A percentile compares a stretch with the other conserved stretches of the same genome.
These are phyloP conservation scores for Labroides dimidiatus DNA, from an alignment of 2,797 vertebrate genomes.

Conservation along the genomic window DNA sequence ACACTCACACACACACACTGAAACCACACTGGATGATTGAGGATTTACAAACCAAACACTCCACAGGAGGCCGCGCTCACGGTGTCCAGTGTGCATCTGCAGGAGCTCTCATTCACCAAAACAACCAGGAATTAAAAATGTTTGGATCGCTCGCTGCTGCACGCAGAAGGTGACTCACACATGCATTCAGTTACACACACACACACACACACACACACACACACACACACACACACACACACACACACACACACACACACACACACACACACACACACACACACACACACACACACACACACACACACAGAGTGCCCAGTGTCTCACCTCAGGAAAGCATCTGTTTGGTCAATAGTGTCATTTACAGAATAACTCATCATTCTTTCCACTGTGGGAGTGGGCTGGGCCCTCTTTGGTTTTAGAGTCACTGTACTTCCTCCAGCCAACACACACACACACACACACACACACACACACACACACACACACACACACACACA, in stretches of 20 bases:
- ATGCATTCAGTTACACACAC: constrained; percentile 6
- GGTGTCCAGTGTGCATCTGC: constrained; percentile 38
- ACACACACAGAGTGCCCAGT: constrained; percentile 56
- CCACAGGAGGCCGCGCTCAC: constrained; percentile 45
- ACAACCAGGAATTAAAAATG: constrained; percentile 15
- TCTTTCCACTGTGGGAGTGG: constrained; percentile 83
- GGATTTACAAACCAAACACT: constrained; percentile 46
- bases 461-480: constrained; percentile 33
- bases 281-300: constrained; percentile 29
- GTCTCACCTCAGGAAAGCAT: constrained; percentile 73
- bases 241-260: constrained; percentile 36
- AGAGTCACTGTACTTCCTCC: constrained; percentile 73
- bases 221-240: constrained; percentile 33
- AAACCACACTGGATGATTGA: constrained; percentile 54
- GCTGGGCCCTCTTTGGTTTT: constrained; percentile 73
- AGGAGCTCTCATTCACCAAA: constrained; percentile 11
- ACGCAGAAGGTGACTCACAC: constrained; percentile 50
- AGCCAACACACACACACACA: constrained; percentile 63
- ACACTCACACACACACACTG: constrained; percentile 21
- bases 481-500: constrained; percentile 12
- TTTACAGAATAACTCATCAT: constrained; percentile 79
- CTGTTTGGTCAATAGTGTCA: constrained; percentile 74
- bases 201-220: not conserved
- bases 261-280: not conserved
- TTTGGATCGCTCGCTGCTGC: constrained; percentile 36